phyloP scores from a whole-genome alignment of 2,888 invertebrate genomes.

The Synergus japonicus region DNA sequence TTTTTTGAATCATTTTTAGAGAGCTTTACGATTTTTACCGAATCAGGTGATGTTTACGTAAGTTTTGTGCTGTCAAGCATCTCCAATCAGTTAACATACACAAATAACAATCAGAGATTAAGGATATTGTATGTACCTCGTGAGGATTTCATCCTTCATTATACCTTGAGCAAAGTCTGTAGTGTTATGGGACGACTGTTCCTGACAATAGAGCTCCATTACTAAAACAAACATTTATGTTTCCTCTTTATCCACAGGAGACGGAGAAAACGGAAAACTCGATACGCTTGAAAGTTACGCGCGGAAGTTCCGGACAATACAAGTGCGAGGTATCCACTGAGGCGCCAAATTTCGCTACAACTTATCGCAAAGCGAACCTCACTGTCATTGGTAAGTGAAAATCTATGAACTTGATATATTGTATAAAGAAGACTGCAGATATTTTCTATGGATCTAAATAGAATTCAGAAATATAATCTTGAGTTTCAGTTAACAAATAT shows the following conservation, averaged over 20 bases:
- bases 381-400: slow-evolving; percentile 68
- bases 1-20: background rate
- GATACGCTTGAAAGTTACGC: slow-evolving; percentile 63
- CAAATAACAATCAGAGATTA: slow-evolving; percentile 6
- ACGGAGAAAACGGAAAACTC: slow-evolving; percentile 60
- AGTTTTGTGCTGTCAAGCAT: background rate
- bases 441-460: too few species aligned
- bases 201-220: slow-evolving; percentile 55
- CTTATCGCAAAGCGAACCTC: slow-evolving; percentile 63
- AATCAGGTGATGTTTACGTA: background rate
- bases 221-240: slow-evolving; percentile 59
- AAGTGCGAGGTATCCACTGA: slow-evolving; percentile 72
- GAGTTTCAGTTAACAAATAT: too few species aligned
- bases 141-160: background rate
- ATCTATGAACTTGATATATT: too few species aligned
- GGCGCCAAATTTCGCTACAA: slow-evolving; percentile 66
- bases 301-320: slow-evolving; percentile 69
- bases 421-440: too few species aligned
- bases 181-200: slow-evolving; percentile 6
- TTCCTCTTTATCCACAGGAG: slow-evolving; percentile 58
- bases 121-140: background rate
- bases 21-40: too few species aligned
- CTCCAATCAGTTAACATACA: background rate
- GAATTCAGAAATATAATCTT: too few species aligned
- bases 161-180: slow-evolving; percentile 2